Evolutionary conservation across 2,797 vertebrate species (phyloP).

Genomic region (Benthosema pterotum): DNA sequence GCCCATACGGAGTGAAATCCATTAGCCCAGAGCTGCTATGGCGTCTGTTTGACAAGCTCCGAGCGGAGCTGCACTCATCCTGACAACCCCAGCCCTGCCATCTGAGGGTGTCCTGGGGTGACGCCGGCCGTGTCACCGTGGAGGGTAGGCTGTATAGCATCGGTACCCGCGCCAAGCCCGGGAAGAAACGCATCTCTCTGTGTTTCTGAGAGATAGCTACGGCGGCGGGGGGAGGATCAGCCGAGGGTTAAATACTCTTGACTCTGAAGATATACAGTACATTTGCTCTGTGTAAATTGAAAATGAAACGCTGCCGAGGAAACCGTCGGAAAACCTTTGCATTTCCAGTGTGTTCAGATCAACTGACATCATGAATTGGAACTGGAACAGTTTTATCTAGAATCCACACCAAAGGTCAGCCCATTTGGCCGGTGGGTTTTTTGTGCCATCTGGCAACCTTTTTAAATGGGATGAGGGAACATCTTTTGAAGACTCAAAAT

Average conservation of each 20-base stretch:
- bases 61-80: conserved; percentile 63
- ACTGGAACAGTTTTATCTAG: conserved; percentile 44
- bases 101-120: conserved; percentile 40
- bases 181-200: conserved; percentile 14
- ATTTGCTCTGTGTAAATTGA: neutral
- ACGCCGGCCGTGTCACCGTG: conserved; percentile 37
- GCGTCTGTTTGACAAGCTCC: conserved; percentile 71
- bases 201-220: conserved; percentile 10
- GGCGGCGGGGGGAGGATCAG: neutral
- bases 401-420: conserved; percentile 12
- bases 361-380: neutral
- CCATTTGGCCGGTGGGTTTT: conserved; percentile 65
- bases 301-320: conserved; percentile 12
- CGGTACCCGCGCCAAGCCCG: conserved; percentile 10
- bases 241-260: neutral
- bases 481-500: conserved; percentile 62
- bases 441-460: conserved; percentile 78
- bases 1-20: conserved; percentile 70
- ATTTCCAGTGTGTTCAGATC: no score
- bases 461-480: conserved; percentile 55
- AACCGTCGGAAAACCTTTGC: no score
- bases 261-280: neutral
- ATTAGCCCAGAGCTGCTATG: conserved; percentile 64
- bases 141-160: conserved; percentile 6
- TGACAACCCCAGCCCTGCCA: conserved; percentile 47